Conservation (phyloP, 2,113 vertebrate genomes). For the Crocuta crocuta region DNA sequence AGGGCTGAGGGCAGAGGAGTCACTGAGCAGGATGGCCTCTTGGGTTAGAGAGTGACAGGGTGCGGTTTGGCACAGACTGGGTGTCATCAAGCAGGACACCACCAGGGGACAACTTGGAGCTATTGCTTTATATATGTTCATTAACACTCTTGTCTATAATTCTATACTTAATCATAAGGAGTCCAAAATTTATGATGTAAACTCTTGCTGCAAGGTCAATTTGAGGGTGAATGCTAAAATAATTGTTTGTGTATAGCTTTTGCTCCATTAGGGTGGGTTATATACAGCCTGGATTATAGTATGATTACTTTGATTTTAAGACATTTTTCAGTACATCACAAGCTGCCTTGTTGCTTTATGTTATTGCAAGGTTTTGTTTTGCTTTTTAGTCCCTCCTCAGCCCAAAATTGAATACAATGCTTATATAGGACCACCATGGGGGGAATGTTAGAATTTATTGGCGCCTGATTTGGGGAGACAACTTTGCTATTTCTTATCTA, state of each 20-base stretch:
- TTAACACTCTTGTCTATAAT: conserved; percentile 40
- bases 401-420: neutral
- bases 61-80: neutral
- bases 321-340: neutral
- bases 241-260: neutral
- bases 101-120: conserved; percentile 40
- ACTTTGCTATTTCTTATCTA: conserved; percentile 34
- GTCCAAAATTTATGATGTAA: conserved; percentile 26
- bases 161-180: neutral
- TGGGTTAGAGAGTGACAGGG: neutral
- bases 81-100: neutral
- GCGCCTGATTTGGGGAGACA: neutral
- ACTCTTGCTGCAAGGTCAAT: conserved; percentile 28
- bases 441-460: neutral
- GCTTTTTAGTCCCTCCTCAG: neutral
- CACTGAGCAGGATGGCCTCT: neutral
- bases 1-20: neutral
- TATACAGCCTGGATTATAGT: conserved; percentile 12
- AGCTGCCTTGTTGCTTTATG: neutral
- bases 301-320: conserved; percentile 42
- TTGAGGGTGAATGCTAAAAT: conserved; percentile 46
- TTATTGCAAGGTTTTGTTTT: conserved; percentile 16
- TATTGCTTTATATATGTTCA: conserved; percentile 38
- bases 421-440: neutral
- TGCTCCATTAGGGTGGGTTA: conserved; percentile 29